Conservation (phyloP, 2,888 invertebrate species). For the Metellina segmentata region DNA sequence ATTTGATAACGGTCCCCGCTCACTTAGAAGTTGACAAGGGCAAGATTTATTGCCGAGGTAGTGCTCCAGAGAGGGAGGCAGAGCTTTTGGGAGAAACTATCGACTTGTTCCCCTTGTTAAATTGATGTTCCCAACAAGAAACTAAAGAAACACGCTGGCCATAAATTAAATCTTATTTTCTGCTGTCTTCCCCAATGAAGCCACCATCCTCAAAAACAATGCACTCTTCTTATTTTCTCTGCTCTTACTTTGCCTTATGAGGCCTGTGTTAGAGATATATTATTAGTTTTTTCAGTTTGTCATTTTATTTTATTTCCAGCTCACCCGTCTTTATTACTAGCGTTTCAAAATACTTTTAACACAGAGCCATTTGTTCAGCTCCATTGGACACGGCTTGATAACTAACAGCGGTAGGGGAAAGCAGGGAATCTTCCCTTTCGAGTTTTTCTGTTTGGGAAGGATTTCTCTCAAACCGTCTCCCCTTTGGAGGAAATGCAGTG, state of each 20-base stretch:
- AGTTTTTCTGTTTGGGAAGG: background rate
- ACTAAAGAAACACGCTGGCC: slow-evolving; percentile 67
- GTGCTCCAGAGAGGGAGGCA: slow-evolving; percentile 49
- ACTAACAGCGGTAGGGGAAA: slow-evolving; percentile 19
- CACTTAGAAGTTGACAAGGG: slow-evolving; percentile 64
- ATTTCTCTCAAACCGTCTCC: background rate
- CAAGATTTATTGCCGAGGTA: slow-evolving; percentile 62
- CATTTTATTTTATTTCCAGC: slow-evolving; percentile 45
- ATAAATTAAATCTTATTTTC: slow-evolving; percentile 74
- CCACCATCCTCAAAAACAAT: slow-evolving; percentile 63
- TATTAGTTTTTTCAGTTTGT: slow-evolving; percentile 8
- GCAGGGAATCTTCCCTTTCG: background rate
- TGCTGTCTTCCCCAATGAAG: slow-evolving; percentile 74
- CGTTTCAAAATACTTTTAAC: slow-evolving; percentile 65
- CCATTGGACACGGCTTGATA: slow-evolving; percentile 42
- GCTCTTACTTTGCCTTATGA: slow-evolving; percentile 35
- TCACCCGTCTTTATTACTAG: slow-evolving; percentile 66
- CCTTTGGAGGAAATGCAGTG: background rate
- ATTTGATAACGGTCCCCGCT: slow-evolving; percentile 43
- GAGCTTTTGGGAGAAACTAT: slow-evolving; percentile 70
- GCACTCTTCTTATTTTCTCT: slow-evolving; percentile 38
- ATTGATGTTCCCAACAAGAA: slow-evolving; percentile 74
- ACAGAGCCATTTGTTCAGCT: slow-evolving; percentile 46
- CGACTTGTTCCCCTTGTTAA: slow-evolving; percentile 74
- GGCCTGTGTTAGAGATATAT: slow-evolving; percentile 29